Evolutionary conservation across 2,797 vertebrate species (phyloP).

Genomic region (Menidia menidia): DNA sequence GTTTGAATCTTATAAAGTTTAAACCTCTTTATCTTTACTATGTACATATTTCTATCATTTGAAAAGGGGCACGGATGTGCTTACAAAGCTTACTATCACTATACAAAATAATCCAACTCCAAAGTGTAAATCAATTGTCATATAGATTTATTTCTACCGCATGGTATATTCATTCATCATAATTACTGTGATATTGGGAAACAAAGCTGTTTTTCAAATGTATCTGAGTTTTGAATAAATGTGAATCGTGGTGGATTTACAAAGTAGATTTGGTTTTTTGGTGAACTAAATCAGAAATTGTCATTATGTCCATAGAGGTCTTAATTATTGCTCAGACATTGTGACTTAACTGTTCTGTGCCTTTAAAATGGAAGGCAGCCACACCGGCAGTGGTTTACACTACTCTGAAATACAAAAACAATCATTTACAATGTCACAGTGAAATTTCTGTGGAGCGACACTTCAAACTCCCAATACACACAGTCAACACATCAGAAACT

Average conservation of each 20-base stretch:
- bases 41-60: too few species aligned
- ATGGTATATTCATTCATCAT: constrained; percentile 51
- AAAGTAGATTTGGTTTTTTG: too few species aligned
- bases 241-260: constrained; percentile 13
- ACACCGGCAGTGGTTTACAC: constrained; percentile 29
- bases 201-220: constrained; percentile 54
- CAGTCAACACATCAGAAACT: constrained; percentile 66
- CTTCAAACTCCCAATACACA: constrained; percentile 64
- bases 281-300: too few species aligned
- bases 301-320: background rate
- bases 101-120: too few species aligned
- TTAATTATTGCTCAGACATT: background rate
- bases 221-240: constrained; percentile 16
- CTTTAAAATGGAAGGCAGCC: constrained; percentile 31
- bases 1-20: too few species aligned
- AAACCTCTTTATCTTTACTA: too few species aligned
- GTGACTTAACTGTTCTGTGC: constrained; percentile 8
- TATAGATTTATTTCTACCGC: constrained; percentile 56
- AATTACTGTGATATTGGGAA: constrained; percentile 52
- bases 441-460: constrained; percentile 57
- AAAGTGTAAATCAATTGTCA: constrained; percentile 54
- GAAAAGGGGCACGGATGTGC: too few species aligned
- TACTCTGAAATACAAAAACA: constrained; percentile 56
- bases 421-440: constrained; percentile 66
- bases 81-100: too few species aligned